Evolutionary conservation across 2,113 vertebrate species (phyloP).

Genomic region (Pollachius pollachius): DNA sequence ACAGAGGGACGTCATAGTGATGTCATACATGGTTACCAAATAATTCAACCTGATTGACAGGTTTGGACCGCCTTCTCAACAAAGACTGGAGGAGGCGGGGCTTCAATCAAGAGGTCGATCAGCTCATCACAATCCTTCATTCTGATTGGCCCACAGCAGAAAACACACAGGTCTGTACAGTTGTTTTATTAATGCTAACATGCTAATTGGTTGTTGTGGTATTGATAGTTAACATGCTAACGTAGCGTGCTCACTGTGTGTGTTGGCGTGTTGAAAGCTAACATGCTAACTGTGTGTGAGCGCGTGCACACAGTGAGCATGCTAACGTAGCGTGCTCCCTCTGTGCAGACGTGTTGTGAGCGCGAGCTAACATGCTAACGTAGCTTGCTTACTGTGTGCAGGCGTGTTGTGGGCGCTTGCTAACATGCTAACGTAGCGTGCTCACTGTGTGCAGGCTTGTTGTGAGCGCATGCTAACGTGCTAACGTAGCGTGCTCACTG

Average conservation of each 20-base stretch:
- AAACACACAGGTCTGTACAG: conserved; percentile 69
- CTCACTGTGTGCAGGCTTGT: too few relatives aligned
- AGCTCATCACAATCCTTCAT: conserved; percentile 73
- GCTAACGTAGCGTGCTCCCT: too few relatives aligned
- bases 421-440: too few relatives aligned
- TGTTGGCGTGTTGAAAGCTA: not conserved
- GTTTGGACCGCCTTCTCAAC: conserved; percentile 78
- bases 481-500: too few relatives aligned
- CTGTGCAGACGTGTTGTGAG: too few relatives aligned
- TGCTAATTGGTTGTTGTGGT: not conserved
- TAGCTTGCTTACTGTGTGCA: too few relatives aligned
- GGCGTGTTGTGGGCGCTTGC: too few relatives aligned
- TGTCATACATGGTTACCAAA: not conserved
- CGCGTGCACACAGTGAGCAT: conserved; percentile 42
- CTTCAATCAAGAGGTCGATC: conserved; percentile 79
- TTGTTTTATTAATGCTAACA: not conserved
- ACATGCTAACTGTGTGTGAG: not conserved
- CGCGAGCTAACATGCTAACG: too few relatives aligned
- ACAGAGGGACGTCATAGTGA: too few relatives aligned
- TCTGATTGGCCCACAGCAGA: conserved; percentile 43
- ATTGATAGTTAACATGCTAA: not conserved
- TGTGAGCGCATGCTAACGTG: too few relatives aligned
- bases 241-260: not conserved
- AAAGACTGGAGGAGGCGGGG: conserved; percentile 88
- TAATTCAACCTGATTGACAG: conserved; percentile 54